A percentile compares a stretch with the other conserved stretches of the same genome.
phyloP scores from a whole-genome alignment of 2,113 vertebrate genomes.

The rat (Rattus norvegicus) region DNA sequence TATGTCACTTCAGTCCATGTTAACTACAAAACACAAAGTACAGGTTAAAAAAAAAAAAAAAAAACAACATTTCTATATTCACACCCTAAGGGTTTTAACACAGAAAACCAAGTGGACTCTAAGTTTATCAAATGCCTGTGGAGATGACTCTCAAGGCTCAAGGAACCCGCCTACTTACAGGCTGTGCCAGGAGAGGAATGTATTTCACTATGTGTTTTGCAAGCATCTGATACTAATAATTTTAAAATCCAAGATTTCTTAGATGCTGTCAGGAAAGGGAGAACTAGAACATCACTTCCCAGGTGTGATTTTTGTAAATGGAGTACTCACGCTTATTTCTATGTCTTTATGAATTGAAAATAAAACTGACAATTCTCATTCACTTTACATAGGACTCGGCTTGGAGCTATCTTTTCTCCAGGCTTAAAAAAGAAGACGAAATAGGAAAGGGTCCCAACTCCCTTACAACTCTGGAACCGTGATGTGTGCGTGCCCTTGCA shows the following conservation, averaged over 20 bases:
- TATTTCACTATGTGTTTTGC: not conserved
- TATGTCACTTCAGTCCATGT: not conserved
- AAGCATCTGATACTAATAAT: not conserved
- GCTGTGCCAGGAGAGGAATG: not conserved
- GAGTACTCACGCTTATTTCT: not conserved
- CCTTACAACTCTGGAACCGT: not conserved
- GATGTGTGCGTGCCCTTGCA: not conserved
- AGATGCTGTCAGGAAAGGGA: constrained; percentile 12
- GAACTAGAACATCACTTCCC: not conserved
- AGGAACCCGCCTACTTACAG: not conserved
- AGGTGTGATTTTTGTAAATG: not conserved
- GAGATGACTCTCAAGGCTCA: constrained; percentile 18
- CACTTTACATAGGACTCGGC: not conserved
- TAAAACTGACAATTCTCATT: constrained; percentile 36
- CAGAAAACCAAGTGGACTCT: not conserved
- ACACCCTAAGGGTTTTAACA: not conserved
- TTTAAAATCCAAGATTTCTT: not conserved
- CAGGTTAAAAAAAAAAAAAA: not conserved
- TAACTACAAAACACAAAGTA: not conserved
- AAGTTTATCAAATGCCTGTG: constrained; percentile 16
- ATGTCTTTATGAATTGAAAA: constrained; percentile 36
- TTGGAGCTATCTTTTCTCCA: not conserved
- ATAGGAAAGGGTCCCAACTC: not conserved
- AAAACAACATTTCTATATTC: not conserved
- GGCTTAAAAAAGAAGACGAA: not conserved